phyloP scores from a whole-genome alignment of 2,797 vertebrate genomes.

The Leucoraja ocellata region DNA sequence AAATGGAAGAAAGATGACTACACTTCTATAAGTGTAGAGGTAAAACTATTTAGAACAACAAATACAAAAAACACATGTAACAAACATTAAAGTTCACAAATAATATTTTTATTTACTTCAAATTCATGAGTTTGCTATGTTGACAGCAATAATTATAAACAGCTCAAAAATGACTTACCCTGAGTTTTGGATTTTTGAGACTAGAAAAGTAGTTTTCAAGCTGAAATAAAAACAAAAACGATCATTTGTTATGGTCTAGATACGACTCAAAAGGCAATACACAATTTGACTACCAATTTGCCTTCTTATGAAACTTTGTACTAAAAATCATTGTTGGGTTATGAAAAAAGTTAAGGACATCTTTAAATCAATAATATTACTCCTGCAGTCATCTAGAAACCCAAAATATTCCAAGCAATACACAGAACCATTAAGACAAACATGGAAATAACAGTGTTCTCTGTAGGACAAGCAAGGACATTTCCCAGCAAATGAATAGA shows the following conservation, averaged over 20 bases:
- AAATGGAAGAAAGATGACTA: neutral
- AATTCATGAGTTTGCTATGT: neutral
- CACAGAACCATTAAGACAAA: neutral
- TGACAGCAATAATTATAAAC: neutral
- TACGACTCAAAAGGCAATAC: neutral
- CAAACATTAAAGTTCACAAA: neutral
- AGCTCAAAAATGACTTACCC: constrained; percentile 70
- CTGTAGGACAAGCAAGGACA: neutral
- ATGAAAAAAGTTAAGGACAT: neutral
- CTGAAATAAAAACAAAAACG: constrained; percentile 54
- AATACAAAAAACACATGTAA: neutral
- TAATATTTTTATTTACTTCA: neutral
- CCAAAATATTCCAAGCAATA: neutral
- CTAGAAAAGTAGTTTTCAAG: constrained; percentile 99
- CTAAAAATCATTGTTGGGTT: no score
- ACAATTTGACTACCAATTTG: neutral
- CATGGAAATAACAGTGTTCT: no score
- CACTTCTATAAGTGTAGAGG: neutral
- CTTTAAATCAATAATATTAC: neutral
- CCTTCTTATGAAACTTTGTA: no score
- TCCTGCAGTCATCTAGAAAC: neutral
- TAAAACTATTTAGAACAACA: neutral
- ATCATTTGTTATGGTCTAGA: neutral
- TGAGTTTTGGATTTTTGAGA: constrained; percentile 99
- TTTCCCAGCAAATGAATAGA: neutral